Evolutionary conservation across 1,140 invertebrate species (phyloP), one percentile per base, ranked within the genome.

Genomic region (Dufourea novaeangliae): DNA sequence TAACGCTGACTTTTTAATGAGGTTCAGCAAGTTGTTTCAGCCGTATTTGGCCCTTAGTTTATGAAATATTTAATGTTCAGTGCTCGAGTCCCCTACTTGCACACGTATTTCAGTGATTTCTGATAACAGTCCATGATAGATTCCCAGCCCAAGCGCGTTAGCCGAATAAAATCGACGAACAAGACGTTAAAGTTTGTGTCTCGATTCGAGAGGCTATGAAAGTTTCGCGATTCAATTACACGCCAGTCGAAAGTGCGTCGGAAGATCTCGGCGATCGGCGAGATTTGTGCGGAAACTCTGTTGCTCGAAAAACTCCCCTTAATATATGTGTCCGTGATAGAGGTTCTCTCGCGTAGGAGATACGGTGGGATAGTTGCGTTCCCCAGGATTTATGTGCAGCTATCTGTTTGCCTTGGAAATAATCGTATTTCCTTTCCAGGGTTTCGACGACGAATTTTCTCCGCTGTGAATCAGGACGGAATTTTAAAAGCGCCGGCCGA

Each of bases 211-310:
- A 27, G 22, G 37, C 27, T 39, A 22, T 34, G 52, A 78, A 83
- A 83, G 62, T 83, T 82, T 68, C 22, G 56, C 25, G 59, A 72
- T 78, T 78, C 67, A 78, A 63, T 63, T 71, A 52, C 50, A 29
- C 41, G 54, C 41, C n/a, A 20, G n/a, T 20, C 68, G 46, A 56
- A 17, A n/a, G 34, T 37, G 34, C 39, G 34, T 64, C 17, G n/a
- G 22, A 22, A 37, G 14, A 39, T 56, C 10, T 46, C 27, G 17
- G 20, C 27, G 32, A 73, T 52, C 63, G 20, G 11, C 29, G 17
- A 75, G 72, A 75, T 75, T 75, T 68, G 63, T 68, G 72, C 6
- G 63, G 56, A 68, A 75, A 73, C 61, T 54, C 61, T 29, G 14
- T 10, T 6, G 27, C 14, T 20, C 11, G 27, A 20, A 44, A 71